phyloP scores from a whole-genome alignment of 2,888 invertebrate species.

The Leptopilina drosophilae region DNA sequence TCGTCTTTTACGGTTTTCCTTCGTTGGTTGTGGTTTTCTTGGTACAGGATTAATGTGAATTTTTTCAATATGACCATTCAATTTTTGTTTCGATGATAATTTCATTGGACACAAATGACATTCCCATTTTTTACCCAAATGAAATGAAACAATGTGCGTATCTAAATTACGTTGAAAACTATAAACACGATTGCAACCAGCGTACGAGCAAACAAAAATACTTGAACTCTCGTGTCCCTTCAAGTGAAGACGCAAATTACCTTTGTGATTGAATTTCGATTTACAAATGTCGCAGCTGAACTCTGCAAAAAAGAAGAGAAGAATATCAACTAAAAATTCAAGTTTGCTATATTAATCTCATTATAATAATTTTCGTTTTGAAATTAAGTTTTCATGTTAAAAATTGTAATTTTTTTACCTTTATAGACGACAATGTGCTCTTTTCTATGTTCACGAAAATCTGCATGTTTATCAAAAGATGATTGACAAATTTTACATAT shows the following conservation, averaged over 20 bases:
- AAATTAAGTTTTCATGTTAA: too few relatives aligned
- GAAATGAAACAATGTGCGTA: background rate
- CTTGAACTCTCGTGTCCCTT: background rate
- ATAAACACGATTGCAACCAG: constrained; percentile 11
- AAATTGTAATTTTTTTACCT: background rate
- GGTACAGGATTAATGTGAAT: constrained; percentile 1
- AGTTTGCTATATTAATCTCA: too few relatives aligned
- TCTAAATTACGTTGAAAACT: constrained; percentile 12
- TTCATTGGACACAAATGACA: background rate
- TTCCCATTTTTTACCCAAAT: constrained; percentile 7
- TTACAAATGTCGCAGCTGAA: constrained; percentile 2
- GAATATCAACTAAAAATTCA: too few relatives aligned
- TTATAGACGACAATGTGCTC: background rate
- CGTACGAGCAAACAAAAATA: background rate
- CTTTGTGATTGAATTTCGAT: background rate
- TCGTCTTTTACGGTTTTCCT: background rate
- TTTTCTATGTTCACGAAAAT: background rate
- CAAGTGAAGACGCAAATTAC: background rate
- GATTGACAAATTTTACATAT: background rate
- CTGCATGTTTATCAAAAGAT: background rate
- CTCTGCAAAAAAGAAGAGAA: background rate
- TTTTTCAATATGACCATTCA: background rate
- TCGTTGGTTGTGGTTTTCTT: background rate
- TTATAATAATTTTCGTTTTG: too few relatives aligned
- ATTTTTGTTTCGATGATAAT: background rate